Evolutionary conservation across 1,140 invertebrate genomes (phyloP).

Genomic region (Lethocerus indicus): DNA sequence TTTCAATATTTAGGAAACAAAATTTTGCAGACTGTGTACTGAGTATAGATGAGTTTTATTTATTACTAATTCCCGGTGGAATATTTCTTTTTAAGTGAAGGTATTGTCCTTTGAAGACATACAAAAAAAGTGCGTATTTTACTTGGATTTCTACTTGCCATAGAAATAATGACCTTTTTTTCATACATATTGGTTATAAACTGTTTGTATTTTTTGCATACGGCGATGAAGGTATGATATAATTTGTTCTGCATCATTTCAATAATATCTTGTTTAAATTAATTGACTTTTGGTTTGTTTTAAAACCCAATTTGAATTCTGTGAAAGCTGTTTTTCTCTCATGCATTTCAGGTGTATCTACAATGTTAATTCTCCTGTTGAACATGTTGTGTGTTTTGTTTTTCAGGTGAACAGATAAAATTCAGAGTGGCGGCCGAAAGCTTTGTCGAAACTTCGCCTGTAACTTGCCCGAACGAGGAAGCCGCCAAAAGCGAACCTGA

Average conservation of each 20-base stretch:
- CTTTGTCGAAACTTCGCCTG: constrained; percentile 77
- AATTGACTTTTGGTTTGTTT: neutral
- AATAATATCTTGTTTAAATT: neutral
- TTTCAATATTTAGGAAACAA: neutral
- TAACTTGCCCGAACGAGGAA: constrained; percentile 18
- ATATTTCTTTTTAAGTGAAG: neutral
- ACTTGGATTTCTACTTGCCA: neutral
- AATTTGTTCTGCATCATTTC: no score
- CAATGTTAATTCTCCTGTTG: no score
- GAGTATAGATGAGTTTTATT: neutral
- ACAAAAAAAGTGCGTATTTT: neutral
- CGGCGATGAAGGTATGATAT: neutral
- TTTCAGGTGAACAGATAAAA: constrained; percentile 65
- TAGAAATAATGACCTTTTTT: neutral
- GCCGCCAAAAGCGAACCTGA: constrained; percentile 27
- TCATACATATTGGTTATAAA: neutral
- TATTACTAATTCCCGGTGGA: neutral
- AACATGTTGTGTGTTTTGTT: constrained; percentile 14
- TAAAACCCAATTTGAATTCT: no score
- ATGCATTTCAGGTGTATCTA: no score
- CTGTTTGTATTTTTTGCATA: neutral
- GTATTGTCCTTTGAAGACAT: neutral
- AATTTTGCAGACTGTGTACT: neutral
- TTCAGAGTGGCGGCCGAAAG: constrained; percentile 76
- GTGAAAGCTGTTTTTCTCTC: no score